A percentile compares a stretch with the other conserved stretches of the same genome.
Conservation (phyloP, 2,888 invertebrate species). For the Horisme vitalbata region DNA sequence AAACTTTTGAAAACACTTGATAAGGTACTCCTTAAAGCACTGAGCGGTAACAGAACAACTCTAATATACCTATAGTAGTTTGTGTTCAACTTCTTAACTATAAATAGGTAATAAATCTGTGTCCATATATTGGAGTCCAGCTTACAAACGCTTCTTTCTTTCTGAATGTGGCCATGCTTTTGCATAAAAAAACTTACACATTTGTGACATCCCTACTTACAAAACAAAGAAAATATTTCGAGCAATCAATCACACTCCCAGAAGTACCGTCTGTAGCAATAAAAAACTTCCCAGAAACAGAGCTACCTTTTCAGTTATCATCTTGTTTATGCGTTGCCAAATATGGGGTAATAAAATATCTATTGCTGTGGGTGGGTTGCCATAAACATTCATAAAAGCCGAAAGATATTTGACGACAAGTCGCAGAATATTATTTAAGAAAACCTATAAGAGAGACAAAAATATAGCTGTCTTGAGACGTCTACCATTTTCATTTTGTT, state of each 20-base stretch:
- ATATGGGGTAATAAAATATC: conserved; percentile 45
- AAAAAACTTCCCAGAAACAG: conserved; percentile 42
- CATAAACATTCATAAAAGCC: conserved; percentile 36
- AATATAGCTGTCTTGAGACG: conserved; percentile 3
- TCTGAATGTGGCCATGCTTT: too few relatives aligned
- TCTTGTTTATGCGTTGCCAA: conserved; percentile 50
- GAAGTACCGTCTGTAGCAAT: conserved; percentile 36
- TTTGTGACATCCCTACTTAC: too few relatives aligned
- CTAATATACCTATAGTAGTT: too few relatives aligned
- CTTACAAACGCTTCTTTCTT: too few relatives aligned
- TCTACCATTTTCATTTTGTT: conserved; percentile 4
- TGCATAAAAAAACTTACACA: too few relatives aligned
- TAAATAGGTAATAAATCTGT: too few relatives aligned
- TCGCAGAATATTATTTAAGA: conserved; percentile 20
- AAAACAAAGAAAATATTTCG: conserved; percentile 33
- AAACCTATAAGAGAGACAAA: conserved; percentile 1
- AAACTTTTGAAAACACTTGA: too few relatives aligned
- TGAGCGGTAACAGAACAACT: too few relatives aligned
- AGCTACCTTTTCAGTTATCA: conserved; percentile 43
- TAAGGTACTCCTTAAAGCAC: too few relatives aligned
- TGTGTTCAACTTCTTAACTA: too few relatives aligned
- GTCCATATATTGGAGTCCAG: too few relatives aligned
- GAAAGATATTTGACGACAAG: conserved; percentile 23
- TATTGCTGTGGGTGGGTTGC: conserved; percentile 39
- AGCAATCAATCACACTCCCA: conserved; percentile 42